Evolutionary conservation across 2,888 invertebrate genomes (phyloP).

Genomic region (Oligia strigilis): DNA sequence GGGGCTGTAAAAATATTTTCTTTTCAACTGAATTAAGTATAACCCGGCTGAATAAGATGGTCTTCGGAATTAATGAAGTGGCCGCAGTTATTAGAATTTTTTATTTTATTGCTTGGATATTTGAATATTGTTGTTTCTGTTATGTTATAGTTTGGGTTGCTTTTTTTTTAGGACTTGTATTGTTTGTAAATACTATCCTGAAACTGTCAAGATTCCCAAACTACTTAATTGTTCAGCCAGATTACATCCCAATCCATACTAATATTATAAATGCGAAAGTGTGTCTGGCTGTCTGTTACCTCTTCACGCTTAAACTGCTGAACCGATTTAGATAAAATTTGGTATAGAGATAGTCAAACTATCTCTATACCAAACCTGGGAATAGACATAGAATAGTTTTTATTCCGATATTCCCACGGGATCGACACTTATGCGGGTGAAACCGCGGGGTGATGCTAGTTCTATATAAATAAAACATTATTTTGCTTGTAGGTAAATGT

Average conservation of each 20-base stretch:
- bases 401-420: no score
- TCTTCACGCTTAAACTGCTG: no score
- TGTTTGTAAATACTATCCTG: background rate
- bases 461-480: background rate
- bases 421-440: no score
- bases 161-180: background rate
- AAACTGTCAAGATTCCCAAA: no score
- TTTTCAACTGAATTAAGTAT: conserved; percentile 32
- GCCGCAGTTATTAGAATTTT: conserved; percentile 3
- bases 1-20: conserved; percentile 65
- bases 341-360: no score
- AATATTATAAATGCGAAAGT: no score
- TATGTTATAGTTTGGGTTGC: background rate
- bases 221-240: no score
- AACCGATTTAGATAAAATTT: no score
- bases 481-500: background rate
- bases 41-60: conserved; percentile 38
- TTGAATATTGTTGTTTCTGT: background rate
- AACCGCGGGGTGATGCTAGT: no score
- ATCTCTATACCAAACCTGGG: no score
- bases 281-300: no score
- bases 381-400: no score
- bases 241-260: background rate
- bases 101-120: background rate
- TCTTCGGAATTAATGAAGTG: conserved; percentile 34